Conservation (phyloP, 2,888 invertebrate species). For the Actias luna region DNA sequence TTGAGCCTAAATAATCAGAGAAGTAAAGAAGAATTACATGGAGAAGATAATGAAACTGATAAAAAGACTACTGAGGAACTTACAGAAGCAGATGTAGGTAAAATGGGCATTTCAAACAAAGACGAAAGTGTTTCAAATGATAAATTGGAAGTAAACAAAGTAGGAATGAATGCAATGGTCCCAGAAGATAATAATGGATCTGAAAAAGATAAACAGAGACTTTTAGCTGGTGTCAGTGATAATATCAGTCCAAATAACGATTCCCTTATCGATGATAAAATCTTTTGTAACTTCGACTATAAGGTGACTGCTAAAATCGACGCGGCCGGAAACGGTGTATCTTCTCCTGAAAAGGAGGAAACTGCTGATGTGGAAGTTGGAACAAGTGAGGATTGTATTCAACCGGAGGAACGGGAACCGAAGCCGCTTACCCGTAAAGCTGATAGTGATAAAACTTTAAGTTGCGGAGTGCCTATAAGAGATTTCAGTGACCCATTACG, state of each 20-base stretch:
- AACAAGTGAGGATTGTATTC: conserved; percentile 46
- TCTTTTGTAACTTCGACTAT: conserved; percentile 14
- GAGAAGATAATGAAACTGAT: background rate
- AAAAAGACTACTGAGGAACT: background rate
- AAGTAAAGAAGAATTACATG: conserved; percentile 24
- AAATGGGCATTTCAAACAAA: background rate
- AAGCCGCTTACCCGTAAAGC: conserved; percentile 55
- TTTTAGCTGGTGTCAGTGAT: conserved; percentile 26
- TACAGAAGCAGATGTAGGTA: background rate
- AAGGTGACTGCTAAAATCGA: conserved; percentile 12
- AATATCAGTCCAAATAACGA: conserved; percentile 26
- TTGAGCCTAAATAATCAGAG: conserved; percentile 23
- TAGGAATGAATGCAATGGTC: conserved; percentile 17
- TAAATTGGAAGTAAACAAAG: background rate
- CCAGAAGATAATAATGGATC: conserved; percentile 33
- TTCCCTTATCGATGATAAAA: conserved; percentile 15
- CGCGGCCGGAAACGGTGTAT: conserved; percentile 12
- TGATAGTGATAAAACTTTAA: conserved; percentile 65
- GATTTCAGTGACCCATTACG: conserved; percentile 93
- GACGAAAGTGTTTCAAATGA: background rate
- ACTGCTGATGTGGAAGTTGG: conserved; percentile 19
- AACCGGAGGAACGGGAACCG: conserved; percentile 19
- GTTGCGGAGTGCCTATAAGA: conserved; percentile 81
- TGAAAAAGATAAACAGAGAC: conserved; percentile 16
- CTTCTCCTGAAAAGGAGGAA: conserved; percentile 20